Evolutionary conservation across 2,888 invertebrate genomes (phyloP), one percentile per base, ranked within the genome.

Genomic region (Pycnomerus fuliginosus): DNA sequence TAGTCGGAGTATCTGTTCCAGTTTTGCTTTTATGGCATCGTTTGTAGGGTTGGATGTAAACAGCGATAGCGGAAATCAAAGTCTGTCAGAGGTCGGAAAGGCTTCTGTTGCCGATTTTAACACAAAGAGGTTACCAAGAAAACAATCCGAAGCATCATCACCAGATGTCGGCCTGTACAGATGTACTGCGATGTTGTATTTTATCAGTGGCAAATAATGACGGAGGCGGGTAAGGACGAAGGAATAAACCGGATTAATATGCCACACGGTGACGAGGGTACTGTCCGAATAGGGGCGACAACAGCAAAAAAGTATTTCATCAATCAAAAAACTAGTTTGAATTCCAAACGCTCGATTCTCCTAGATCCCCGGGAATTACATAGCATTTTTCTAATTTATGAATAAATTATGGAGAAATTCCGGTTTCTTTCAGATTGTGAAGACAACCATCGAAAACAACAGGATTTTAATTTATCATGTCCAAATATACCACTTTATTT

Each of bases 401-500:
- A 28, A 12, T 12, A 7, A n/a, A 12, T 13, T 3, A 10, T 12
- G 8, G 8, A n/a, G 12, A n/a, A 28, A 28, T 7, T 28, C 8
- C 28, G 13, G 2, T 28, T 28, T 28, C 8, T 8, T 4, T 8
- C 10, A 37, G 20, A 37, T 37, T 20, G 36, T 12, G 17, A 39
- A 28, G 24, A 35, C 27, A 41, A 16, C 23, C 22, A 22, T 29
- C 29, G 27, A 20, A 23, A 41, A 41, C 30, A 41, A 25, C 34
- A 41, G 23, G 34, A 34, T 54, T 54, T 52, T 52, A 55, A 55
- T 57, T 54, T 52, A 54, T 55, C 53, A 54, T 52, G 48, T 52
- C 48, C 50, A 52, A 43, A 53, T 46, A 51, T 36, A 50, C 44
- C 44, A 52, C 42, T 53, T 47, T 48, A 52, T 54, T 53, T 48